Evolutionary conservation across 2,113 vertebrate genomes (phyloP).

Genomic region (Xiphophorus maculatus): DNA sequence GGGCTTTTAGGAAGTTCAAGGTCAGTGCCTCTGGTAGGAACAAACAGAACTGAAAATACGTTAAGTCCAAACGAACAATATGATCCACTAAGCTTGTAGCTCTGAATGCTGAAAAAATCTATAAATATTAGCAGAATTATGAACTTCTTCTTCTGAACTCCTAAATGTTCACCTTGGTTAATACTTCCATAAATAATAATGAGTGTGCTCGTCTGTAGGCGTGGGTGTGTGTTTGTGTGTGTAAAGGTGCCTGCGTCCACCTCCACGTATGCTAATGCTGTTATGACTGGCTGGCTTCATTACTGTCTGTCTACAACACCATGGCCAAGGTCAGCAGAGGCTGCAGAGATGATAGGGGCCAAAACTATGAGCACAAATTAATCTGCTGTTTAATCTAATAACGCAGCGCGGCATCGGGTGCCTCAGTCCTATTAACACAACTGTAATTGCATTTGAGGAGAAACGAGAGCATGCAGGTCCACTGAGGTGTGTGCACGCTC

Average conservation of each 20-base stretch:
- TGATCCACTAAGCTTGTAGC: background rate
- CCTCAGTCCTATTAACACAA: slow-evolving; percentile 78
- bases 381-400: slow-evolving; percentile 82
- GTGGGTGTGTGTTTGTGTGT: slow-evolving; percentile 20
- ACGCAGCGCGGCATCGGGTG: slow-evolving; percentile 65
- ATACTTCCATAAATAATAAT: slow-evolving; percentile 76
- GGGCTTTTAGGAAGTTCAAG: background rate
- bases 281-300: slow-evolving; percentile 79
- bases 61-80: background rate
- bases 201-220: slow-evolving; percentile 25
- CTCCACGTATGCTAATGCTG: slow-evolving; percentile 71
- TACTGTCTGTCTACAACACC: slow-evolving; percentile 75
- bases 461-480: slow-evolving; percentile 51
- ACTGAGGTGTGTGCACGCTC: slow-evolving; percentile 53
- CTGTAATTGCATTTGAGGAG: slow-evolving; percentile 78
- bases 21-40: background rate
- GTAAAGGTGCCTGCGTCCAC: slow-evolving; percentile 41
- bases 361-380: slow-evolving; percentile 73
- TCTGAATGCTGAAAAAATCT: slow-evolving; percentile 6
- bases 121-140: slow-evolving; percentile 37
- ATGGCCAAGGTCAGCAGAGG: slow-evolving; percentile 75
- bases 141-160: slow-evolving; percentile 49
- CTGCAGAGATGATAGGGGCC: slow-evolving; percentile 70
- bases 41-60: background rate
- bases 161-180: slow-evolving; percentile 63